Base-by-base conservation (phyloP, 2,888 invertebrate genomes). In the Eupeodes luniger region DNA sequence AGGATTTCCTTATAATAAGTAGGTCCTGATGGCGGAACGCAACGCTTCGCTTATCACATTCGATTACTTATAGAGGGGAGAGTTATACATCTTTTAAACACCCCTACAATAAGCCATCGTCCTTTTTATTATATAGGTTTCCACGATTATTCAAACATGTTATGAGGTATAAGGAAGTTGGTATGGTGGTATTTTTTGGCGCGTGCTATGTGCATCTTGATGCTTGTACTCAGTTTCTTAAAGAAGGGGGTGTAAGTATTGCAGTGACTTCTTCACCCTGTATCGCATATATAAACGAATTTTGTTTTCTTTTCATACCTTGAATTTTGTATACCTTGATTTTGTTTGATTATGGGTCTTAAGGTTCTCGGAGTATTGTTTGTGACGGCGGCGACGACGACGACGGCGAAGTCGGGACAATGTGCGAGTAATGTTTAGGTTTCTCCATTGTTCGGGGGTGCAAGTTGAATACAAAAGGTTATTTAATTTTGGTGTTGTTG, bases 371-470 rank as follows among this genome's bases (percentile, higher is more conserved):
- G 14, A 75, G 81, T 85, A 88, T 88, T 88, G 88, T 88, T 81
- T 47, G 66, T 1, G 40, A 40, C 9, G 40, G 40, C 4, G 40
- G 40, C 40, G 40, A 5, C 6, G 40, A 5, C 9, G 40, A 5
- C 4, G 40, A 4, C 40, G 40, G 40, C 40, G 40, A 40, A 40
- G 40, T 40, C 69, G 81, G 81, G 57, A 88, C 88, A 88, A 88
- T 85, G 81, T 81, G 81, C 85, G 78, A 88, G 85, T 85, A 88
- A 88, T 88, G 88, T 88, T 87, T 87, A 57, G 84, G 87, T 87
- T 81, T 72, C 19, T 49, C 7, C 51, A 88, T 88, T 88, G 88
- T 88, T 85, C 85, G 88, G 85, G 88, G 88, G 88, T 85, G 88
- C 88, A 87, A 81, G 55, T 51, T 27, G 11, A 78, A 76, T 53